Evolutionary conservation across 1,140 invertebrate genomes (phyloP).

Genomic region (Halesus radiatus): DNA sequence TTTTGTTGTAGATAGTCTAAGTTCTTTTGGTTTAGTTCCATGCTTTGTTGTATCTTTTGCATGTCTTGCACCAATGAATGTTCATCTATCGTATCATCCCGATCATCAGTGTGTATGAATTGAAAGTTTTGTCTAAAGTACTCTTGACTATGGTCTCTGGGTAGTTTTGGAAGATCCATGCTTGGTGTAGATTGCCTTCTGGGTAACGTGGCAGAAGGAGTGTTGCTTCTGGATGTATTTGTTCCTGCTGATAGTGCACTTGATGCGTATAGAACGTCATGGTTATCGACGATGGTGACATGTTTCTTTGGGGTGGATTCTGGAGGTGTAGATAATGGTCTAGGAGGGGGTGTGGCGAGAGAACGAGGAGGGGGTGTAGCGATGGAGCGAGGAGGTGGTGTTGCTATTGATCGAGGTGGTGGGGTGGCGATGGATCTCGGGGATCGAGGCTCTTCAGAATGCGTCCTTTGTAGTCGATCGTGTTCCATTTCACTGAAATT

Average conservation of each 20-base stretch:
- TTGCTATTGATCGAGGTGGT: constrained; percentile 2
- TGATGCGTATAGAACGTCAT: constrained; percentile 38
- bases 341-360: constrained; percentile 81
- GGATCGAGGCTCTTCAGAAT: constrained; percentile 86
- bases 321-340: constrained; percentile 65
- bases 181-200: constrained; percentile 53
- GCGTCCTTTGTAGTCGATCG: constrained; percentile 83
- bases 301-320: constrained; percentile 56
- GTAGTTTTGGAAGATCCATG: constrained; percentile 48
- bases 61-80: constrained; percentile 61
- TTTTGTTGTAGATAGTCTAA: constrained; percentile 70
- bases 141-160: constrained; percentile 65
- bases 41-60: constrained; percentile 69
- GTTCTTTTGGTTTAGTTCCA: constrained; percentile 68
- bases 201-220: constrained; percentile 34
- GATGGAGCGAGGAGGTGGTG: constrained; percentile 8
- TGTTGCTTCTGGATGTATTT: constrained; percentile 41
- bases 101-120: constrained; percentile 70
- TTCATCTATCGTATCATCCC: constrained; percentile 69
- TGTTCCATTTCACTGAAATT: constrained; percentile 71
- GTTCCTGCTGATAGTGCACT: constrained; percentile 2
- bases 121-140: constrained; percentile 71
- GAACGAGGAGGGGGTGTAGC: constrained; percentile 54
- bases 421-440: constrained; percentile 71
- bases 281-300: constrained; percentile 53